Base-by-base conservation (phyloP, 2,888 invertebrate species). In the Drosophila paranaensis region DNA sequence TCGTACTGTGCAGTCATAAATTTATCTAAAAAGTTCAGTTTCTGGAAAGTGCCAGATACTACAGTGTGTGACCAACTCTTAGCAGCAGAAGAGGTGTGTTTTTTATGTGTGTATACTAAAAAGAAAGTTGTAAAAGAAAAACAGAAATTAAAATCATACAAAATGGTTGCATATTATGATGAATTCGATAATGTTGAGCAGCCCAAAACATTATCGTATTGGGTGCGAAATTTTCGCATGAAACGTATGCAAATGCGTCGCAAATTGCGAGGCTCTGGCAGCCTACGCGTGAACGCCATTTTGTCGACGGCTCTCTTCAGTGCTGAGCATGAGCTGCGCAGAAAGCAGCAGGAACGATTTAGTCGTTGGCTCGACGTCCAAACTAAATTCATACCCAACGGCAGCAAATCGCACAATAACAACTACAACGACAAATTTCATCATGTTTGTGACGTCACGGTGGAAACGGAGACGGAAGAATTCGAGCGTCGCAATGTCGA, bases 261-360 rank as follows among this genome's bases (percentile, higher is more conserved):
- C 66, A 93, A 93, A 81, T 89, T 93, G 56, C 93, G 93, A 67
- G 82, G 82, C 55, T 93, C 92, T 48, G 93, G 93, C 60, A 93
- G 93, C 77, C 92, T 95, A 43, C 93, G 95, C 37, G 93, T 95
- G 45, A 94, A 94, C 82, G 95, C 95, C 51, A 93, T 95, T 75
- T 91, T 95, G 68, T 92, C 94, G 10, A 93, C 93, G 64, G 94
- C 95, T 9, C 88, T 95, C 10, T 77, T 82, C 35, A 93, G 92
- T 56, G 95, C 95, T 0, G 94, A 95, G 78, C 85, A 91, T 50
- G 94, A 94, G 81, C 91, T 95, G 69, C 93, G 94, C 50, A 92
- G 87, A 50, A 95, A 94, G 77, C 95, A 95, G 82, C 93, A 93
- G 71, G 93, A 94, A 79, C 92, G 94, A 46, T 93, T 93, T 76